Conservation (phyloP, 1,140 invertebrate genomes). For the Latrodectus geometricus region DNA sequence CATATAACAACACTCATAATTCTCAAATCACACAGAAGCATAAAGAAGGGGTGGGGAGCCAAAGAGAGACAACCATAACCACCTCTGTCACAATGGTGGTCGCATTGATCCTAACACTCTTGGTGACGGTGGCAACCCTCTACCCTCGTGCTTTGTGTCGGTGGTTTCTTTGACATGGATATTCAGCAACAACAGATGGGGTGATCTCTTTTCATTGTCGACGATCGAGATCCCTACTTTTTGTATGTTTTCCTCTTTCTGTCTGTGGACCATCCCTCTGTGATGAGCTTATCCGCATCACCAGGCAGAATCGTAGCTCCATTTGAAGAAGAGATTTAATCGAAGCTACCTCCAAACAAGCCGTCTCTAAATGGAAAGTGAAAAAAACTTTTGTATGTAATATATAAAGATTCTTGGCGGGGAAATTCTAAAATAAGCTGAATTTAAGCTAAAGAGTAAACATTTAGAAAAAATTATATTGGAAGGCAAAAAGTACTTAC, state of each 20-base stretch:
- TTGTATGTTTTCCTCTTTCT: slow-evolving; percentile 7
- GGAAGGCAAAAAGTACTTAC: too few species aligned
- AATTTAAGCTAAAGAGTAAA: too few species aligned
- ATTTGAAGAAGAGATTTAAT: too few species aligned
- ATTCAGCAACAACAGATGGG: slow-evolving; percentile 41
- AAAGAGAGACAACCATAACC: not conserved
- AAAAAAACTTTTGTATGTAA: too few species aligned
- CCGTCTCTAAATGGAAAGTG: too few species aligned
- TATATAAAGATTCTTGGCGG: too few species aligned
- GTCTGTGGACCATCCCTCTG: slow-evolving; percentile 3
- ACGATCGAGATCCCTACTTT: not conserved
- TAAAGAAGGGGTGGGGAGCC: too few species aligned
- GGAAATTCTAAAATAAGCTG: too few species aligned
- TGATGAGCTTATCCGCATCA: slow-evolving; percentile 45
- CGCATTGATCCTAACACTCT: slow-evolving; percentile 15
- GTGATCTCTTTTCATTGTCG: slow-evolving; percentile 3
- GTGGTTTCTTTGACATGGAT: slow-evolving; percentile 32
- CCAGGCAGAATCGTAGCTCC: not conserved
- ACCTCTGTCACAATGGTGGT: slow-evolving; percentile 10
- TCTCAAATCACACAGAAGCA: not conserved
- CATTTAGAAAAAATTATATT: too few species aligned
- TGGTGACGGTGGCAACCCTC: slow-evolving; percentile 8
- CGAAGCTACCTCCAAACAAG: too few species aligned
- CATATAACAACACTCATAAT: not conserved
- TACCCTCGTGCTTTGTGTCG: not conserved